These are phyloP conservation scores for Diorhabda sublineata DNA, from an alignment of 1,140 invertebrate species.

Conservation along the genomic window DNA sequence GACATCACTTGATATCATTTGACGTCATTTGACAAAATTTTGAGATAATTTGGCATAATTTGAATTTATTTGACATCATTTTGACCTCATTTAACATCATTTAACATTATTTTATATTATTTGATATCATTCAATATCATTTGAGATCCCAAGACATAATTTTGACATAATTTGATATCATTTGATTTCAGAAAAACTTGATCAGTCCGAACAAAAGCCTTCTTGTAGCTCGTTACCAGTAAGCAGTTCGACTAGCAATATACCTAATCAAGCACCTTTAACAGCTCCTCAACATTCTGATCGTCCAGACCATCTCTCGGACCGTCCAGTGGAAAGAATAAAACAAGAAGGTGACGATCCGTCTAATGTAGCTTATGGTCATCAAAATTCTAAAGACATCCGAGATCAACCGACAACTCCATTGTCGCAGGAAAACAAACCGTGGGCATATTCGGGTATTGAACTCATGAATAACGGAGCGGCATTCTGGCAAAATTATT, in stretches of 20 bases:
- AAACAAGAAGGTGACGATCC: constrained; percentile 39
- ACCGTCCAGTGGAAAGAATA: constrained; percentile 30
- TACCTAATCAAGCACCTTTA: not conserved
- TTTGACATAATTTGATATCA: too few relatives aligned
- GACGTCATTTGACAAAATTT: too few relatives aligned
- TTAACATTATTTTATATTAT: not conserved
- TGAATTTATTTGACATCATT: too few relatives aligned
- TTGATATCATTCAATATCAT: too few relatives aligned
- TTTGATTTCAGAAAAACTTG: constrained; percentile 38
- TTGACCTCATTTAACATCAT: not conserved
- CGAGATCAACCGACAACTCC: constrained; percentile 46
- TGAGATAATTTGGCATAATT: too few relatives aligned
- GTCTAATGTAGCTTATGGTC: constrained; percentile 24
- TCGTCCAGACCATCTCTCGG: constrained; percentile 8
- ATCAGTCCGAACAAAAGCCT: constrained; percentile 24
- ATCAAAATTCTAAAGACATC: constrained; percentile 24
- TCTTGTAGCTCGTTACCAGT: constrained; percentile 12
- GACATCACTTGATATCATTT: too few relatives aligned
- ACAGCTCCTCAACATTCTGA: not conserved
- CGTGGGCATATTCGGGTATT: constrained; percentile 70
- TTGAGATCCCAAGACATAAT: too few relatives aligned
- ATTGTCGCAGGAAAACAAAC: constrained; percentile 55
- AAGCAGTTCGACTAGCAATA: constrained; percentile 4
- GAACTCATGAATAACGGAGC: constrained; percentile 71
- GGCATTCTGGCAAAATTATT: constrained; percentile 84